Base-by-base conservation (phyloP, 2,113 vertebrate genomes). In the Ammodramus savannarum region DNA sequence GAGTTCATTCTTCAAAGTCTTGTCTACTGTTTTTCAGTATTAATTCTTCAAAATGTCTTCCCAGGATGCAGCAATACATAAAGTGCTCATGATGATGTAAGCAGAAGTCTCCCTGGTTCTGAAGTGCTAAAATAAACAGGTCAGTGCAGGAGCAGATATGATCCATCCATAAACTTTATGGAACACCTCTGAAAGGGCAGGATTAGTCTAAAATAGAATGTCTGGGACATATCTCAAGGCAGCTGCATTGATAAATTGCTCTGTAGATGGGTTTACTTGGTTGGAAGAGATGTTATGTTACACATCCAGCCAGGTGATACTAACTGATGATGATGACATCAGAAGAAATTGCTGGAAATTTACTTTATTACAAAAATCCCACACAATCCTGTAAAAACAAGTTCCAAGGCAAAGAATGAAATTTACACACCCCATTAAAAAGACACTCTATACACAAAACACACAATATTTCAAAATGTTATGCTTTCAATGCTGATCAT, bases 41-140 rank as follows among this genome's bases (percentile, higher is more conserved):
- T 91, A 93, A 90, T 96, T 95, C 76, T 95, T 97, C 92, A 61
- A 87, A 83, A 72, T 84, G 34, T 32, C 74, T 96, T 97, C 95
- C 46, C 87, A 83, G 69, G 73, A 88, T 39, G 41, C 58, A 75
- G 41, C 19, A 89, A 78, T 63, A 38, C 54, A 46, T 66, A 57
- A 57, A 52, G 25, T 54, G n/a, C 41, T 91, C 89, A 63, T 90
- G 92, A 39, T 96, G 89, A 96, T 85, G 58, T 88, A 88, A 95
- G 78, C 89, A 91, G 58, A 84, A 83, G 31, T 72, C 11, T 83
- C 34, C 62, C 58, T 96, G 61, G 65, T 84, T 85, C 84, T 63
- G 23, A 94, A 93, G 85, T 77, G 92, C 63, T 39, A 93, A 96
- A 93, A 97, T 96, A 95, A 97, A 97, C 75, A 96, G 79, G 90